A percentile compares a stretch with the other conserved stretches of the same genome.
Conservation (phyloP, 2,888 invertebrate species). For the Graphium colonna region DNA sequence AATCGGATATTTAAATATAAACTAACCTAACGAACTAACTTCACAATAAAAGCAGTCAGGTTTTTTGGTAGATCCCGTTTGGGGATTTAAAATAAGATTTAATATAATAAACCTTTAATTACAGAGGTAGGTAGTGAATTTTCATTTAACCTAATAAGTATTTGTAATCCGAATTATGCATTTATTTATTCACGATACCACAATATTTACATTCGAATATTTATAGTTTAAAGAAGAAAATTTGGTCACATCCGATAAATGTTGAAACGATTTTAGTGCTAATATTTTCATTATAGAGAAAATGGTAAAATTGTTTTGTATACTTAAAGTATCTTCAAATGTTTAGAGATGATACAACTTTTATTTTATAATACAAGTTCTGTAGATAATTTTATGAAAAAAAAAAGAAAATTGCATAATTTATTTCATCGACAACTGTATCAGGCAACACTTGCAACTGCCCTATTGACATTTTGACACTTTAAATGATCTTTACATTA, state of each 20-base stretch:
- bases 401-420: no score
- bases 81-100: slow-evolving; percentile 39
- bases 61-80: slow-evolving; percentile 68
- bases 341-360: no score
- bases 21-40: slow-evolving; percentile 41
- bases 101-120: slow-evolving; percentile 45
- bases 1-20: slow-evolving; percentile 32
- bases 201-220: slow-evolving; percentile 12
- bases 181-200: slow-evolving; percentile 27
- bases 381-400: no score
- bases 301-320: neutral
- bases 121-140: slow-evolving; percentile 64
- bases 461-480: no score
- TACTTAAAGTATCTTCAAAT: no score
- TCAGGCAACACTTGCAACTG: no score
- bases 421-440: no score
- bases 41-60: slow-evolving; percentile 51
- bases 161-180: slow-evolving; percentile 46
- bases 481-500: no score
- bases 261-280: neutral
- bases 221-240: slow-evolving; percentile 6
- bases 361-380: no score
- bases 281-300: neutral
- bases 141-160: slow-evolving; percentile 44
- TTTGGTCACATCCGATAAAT: slow-evolving; percentile 21